These are phyloP conservation scores for Plagiodera versicolora DNA, from an alignment of 2,888 invertebrate species.

Conservation along the genomic window DNA sequence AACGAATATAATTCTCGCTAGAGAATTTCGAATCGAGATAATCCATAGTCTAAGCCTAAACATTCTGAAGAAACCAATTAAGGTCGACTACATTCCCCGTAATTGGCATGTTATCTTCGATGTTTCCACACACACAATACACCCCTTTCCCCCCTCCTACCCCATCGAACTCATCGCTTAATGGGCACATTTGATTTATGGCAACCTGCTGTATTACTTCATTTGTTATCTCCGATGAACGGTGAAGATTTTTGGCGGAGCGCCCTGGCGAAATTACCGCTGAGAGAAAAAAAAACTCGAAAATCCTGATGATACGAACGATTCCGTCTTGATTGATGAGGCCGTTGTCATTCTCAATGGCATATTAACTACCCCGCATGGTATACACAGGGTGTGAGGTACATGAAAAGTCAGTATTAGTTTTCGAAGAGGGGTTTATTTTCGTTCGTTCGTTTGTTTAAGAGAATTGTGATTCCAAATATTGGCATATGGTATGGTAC, in stretches of 20 bases:
- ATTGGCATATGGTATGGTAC: slow-evolving; percentile 80
- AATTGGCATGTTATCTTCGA: no score
- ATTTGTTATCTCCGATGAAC: slow-evolving; percentile 18
- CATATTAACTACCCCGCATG: neutral
- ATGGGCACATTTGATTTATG: slow-evolving; percentile 11
- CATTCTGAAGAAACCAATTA: no score
- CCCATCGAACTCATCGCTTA: neutral
- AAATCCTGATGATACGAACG: neutral
- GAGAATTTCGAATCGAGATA: no score
- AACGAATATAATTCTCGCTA: no score
- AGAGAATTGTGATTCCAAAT: slow-evolving; percentile 53
- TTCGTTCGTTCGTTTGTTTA: no score
- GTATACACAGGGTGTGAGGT: neutral
- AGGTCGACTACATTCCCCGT: no score
- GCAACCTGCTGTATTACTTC: slow-evolving; percentile 6
- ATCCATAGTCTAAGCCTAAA: no score
- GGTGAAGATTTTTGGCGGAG: slow-evolving; percentile 13
- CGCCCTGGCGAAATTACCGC: slow-evolving; percentile 1
- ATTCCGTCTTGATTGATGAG: neutral
- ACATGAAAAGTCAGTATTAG: no score
- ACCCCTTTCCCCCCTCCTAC: neutral
- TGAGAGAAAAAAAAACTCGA: neutral
- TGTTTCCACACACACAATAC: neutral
- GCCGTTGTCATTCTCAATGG: neutral
- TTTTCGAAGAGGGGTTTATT: no score